Evolutionary conservation across 1,140 invertebrate genomes (phyloP).

Genomic region (Ceratoteleas bidentatus): DNA sequence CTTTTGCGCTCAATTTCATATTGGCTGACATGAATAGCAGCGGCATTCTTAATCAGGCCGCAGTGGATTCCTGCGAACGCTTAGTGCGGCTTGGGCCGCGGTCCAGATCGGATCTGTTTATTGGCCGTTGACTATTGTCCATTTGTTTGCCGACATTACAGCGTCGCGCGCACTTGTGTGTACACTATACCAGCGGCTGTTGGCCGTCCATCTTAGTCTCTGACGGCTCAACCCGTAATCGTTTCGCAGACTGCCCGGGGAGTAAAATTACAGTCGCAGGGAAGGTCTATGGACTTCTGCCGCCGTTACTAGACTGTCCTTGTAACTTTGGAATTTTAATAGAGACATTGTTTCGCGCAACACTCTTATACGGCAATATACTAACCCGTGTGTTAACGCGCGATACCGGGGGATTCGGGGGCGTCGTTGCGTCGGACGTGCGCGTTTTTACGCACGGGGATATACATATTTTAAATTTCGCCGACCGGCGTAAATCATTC

Average conservation of each 20-base stretch:
- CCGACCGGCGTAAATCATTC: neutral
- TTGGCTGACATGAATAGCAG: slow-evolving; percentile 31
- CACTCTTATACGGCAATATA: slow-evolving; percentile 31
- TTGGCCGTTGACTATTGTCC: slow-evolving; percentile 66
- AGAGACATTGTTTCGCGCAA: slow-evolving; percentile 55
- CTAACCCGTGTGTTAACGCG: slow-evolving; percentile 38
- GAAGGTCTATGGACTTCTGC: slow-evolving; percentile 56
- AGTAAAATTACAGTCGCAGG: slow-evolving; percentile 60
- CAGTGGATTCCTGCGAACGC: slow-evolving; percentile 49
- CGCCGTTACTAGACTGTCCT: slow-evolving; percentile 51
- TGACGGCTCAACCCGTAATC: slow-evolving; percentile 66
- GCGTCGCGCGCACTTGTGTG: slow-evolving; percentile 44
- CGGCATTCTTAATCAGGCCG: slow-evolving; percentile 46
- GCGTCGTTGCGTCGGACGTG: slow-evolving; percentile 12
- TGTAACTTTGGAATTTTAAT: slow-evolving; percentile 66
- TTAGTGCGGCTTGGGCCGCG: slow-evolving; percentile 47
- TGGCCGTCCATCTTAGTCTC: slow-evolving; percentile 59
- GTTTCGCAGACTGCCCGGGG: slow-evolving; percentile 60
- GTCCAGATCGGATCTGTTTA: slow-evolving; percentile 65
- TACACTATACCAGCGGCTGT: slow-evolving; percentile 57
- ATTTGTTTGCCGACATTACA: slow-evolving; percentile 65
- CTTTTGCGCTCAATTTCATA: slow-evolving; percentile 44
- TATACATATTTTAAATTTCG: slow-evolving; percentile 12
- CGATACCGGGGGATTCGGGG: slow-evolving; percentile 19
- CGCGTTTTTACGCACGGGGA: slow-evolving; percentile 7